These are phyloP conservation scores for Sardina pilchardus DNA, from an alignment of 2,113 vertebrate genomes.

Conservation along the genomic window DNA sequence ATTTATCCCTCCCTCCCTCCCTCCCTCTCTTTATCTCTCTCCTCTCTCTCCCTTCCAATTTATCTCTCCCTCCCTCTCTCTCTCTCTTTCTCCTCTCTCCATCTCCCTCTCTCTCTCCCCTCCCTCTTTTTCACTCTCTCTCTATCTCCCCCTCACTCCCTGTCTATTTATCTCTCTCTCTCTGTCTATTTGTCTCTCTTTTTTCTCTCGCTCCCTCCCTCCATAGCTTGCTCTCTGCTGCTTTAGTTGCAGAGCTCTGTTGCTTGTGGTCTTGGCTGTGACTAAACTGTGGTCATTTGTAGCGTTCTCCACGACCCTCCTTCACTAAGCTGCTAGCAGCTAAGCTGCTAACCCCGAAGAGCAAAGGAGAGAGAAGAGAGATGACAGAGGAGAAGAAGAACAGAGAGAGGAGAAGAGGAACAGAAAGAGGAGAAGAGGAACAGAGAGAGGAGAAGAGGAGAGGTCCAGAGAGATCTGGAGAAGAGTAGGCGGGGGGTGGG, in stretches of 20 bases:
- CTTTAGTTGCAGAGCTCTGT: neutral
- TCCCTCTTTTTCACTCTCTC: too few species aligned
- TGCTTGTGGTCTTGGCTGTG: constrained; percentile 3
- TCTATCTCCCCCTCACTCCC: neutral
- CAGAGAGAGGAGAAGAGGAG: neutral
- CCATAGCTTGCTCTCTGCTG: neutral
- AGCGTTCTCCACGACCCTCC: neutral
- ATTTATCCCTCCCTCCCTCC: neutral
- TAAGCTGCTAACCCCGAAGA: neutral
- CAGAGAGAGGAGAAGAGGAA: too few species aligned
- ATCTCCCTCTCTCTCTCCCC: neutral
- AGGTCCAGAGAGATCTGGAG: too few species aligned
- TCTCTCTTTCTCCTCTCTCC: neutral
- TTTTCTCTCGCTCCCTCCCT: neutral
- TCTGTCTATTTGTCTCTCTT: neutral
- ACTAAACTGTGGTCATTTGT: neutral
- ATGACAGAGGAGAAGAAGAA: neutral
- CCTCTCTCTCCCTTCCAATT: neutral
- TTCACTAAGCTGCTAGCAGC: too few species aligned
- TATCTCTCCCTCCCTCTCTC: neutral
- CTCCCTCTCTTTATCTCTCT: neutral
- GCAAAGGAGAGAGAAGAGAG: neutral
- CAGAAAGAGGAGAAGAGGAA: neutral
- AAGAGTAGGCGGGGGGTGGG: too few species aligned
- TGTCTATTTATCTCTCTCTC: neutral